Evolutionary conservation across 1,140 invertebrate species (phyloP), one percentile per base, ranked within the genome.

Genomic region (Calliphora vicina): DNA sequence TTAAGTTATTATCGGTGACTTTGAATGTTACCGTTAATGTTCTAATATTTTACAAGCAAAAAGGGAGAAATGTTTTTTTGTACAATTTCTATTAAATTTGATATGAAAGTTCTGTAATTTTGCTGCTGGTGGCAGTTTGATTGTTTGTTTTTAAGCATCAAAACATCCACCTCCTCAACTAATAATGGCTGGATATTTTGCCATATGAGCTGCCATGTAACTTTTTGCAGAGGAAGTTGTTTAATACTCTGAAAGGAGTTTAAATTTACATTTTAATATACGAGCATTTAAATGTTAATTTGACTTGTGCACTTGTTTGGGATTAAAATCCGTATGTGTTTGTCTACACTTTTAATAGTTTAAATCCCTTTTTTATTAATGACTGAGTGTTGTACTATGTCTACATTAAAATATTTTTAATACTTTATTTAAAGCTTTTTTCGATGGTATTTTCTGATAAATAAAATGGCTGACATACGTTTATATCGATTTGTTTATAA

Each of bases 1-100:
- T 89, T 89, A 89, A 89, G 88, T 89, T 89, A 89, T 89, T 89
- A 89, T 88, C 88, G 85, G 84, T 42, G 80, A 72, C 67, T 83
- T 80, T 29, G 35, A 78, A 84, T 84, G 83, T 80, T 61, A 72
- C 71, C 57, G 23, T 35, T 71, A 80, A 35, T 71, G 57, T 67
- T 25, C 61, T 67, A 67, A 57, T 67, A 67, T 67, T 25, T 67
- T 67, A 67, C 5, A 25, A 35, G 1, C 6, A 10, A 67, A 67
- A 25, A 67, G 23, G 20, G 61, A 23, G 20, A 67, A 6, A 67
- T 57, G 15, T 17, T 67, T 67, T 67, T 67, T 23, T 23, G n/a
- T 6, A 67, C 6, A 67, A 4, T 25, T 67, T 67, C 20, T 67
- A 67, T 23, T 25, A 67, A 23, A 67, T 67, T 67, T 67, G 5